Evolutionary conservation across 2,797 vertebrate species (phyloP), one percentile per base, ranked within the genome.

Genomic region (Euthynnus affinis): DNA sequence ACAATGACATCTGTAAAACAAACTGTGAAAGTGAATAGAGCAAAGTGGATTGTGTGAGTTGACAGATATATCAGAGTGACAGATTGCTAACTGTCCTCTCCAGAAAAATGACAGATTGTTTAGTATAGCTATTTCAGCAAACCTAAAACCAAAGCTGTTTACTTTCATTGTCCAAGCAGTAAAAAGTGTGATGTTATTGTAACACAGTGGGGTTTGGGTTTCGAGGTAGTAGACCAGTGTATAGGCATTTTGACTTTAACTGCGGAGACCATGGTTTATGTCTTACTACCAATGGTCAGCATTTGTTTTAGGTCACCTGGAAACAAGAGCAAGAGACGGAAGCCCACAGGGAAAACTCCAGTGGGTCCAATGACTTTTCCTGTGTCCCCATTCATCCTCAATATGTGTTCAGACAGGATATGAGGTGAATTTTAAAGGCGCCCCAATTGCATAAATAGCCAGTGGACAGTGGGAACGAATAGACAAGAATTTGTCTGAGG

Each of bases 31-130:
- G 27, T 52, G 58, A 25, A 69, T 20, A n/a, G 9, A 13, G 25
- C 25, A 57, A 71, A 72, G 51, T 58, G 62, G 57, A 63, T 72
- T 46, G 18, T 37, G 17, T 25, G 20, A 51, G 6, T 6, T 27
- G 44, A 42, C 51, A 42, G 60, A 40, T 63, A 25, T 20, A 32
- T 62, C 17, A 6, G 6, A 4, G 29, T 20, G n/a, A 37, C n/a
- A 34, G 48, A 23, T 13, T 20, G 20, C 27, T 6, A 52, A 60
- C 25, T 37, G 34, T 32, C 40, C 20, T 25, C 44, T 58, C 22
- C 46, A 55, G 40, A 55, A n/a, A 62, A 49, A 56, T 42, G 23
- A 57, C 23, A 40, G 4, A 5, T 29, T 29, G 27, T 29, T 29
- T 29, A 29, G 3, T 29, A 5, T 29, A 29, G 27, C 27, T 29